phyloP scores from a whole-genome alignment of 2,888 invertebrate species.

The Synergus umbraculus region DNA sequence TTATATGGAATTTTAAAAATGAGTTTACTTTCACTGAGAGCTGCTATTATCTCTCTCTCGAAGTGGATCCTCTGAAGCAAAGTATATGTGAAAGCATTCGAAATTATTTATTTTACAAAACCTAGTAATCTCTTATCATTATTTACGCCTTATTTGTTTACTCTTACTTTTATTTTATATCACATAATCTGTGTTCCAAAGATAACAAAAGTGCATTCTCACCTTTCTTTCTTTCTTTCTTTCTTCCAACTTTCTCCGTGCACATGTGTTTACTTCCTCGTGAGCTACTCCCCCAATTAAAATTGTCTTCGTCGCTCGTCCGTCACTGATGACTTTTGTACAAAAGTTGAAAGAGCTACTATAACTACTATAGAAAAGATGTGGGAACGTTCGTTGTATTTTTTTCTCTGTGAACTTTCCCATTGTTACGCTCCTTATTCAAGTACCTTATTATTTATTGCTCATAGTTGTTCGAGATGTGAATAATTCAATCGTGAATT shows the following conservation, averaged over 20 bases:
- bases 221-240: not conserved
- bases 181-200: not conserved
- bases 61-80: not conserved
- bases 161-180: not conserved
- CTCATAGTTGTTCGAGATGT: not conserved
- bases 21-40: not conserved
- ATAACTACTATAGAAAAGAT: not conserved
- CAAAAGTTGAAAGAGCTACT: not conserved
- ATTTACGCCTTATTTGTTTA: not conserved
- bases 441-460: not conserved
- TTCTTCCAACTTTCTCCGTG: conserved; percentile 20
- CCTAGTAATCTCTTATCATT: not conserved
- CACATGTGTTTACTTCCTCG: conserved; percentile 9
- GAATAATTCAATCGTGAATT: not conserved
- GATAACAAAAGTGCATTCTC: not conserved
- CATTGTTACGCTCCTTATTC: not conserved
- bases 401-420: not conserved
- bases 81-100: not conserved
- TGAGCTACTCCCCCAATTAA: not conserved
- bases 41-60: not conserved
- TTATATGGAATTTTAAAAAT: too few relatives aligned
- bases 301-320: conserved; percentile 33
- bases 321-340: conserved; percentile 3
- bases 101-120: not conserved
- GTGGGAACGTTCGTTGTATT: conserved; percentile 10